Percentiles rank a stretch among this genome's conserved stretches.
Evolutionary conservation across 2,797 vertebrate species (phyloP).

Genomic region (Rhynchotus rufescens): DNA sequence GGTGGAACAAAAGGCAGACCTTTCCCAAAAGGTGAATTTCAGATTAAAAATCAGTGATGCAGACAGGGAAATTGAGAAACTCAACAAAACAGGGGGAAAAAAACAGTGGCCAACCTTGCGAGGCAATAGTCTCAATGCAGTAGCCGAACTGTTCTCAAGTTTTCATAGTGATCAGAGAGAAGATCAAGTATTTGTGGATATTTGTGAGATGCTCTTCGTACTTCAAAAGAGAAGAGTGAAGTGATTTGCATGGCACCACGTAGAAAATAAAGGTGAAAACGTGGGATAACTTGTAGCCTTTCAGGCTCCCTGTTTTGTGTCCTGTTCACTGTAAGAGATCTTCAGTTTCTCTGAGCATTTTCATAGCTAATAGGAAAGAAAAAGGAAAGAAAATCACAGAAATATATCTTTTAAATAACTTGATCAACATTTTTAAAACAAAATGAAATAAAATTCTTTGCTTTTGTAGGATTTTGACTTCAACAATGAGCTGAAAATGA

Average conservation of each 20-base stretch:
- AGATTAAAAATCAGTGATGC: not conserved
- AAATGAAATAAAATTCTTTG: not conserved
- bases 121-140: not conserved
- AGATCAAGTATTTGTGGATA: not conserved
- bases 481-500: slow-evolving; percentile 92
- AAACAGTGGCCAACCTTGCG: not conserved
- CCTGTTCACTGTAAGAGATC: not conserved
- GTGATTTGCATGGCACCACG: not conserved
- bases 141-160: not conserved
- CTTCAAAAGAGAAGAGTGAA: not conserved
- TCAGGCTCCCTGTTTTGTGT: not conserved
- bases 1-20: not conserved
- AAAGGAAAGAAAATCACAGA: not conserved
- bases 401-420: not conserved
- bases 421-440: not conserved
- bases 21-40: not conserved
- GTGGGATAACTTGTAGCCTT: not conserved
- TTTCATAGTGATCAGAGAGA: not conserved
- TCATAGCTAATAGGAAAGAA: not conserved
- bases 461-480: slow-evolving; percentile 92
- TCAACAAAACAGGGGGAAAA: not conserved
- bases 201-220: not conserved
- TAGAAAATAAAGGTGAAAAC: not conserved
- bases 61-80: not conserved
- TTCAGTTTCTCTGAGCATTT: not conserved